Conservation (phyloP, 2,888 invertebrate species). For the Synanthedon myopaeformis region DNA sequence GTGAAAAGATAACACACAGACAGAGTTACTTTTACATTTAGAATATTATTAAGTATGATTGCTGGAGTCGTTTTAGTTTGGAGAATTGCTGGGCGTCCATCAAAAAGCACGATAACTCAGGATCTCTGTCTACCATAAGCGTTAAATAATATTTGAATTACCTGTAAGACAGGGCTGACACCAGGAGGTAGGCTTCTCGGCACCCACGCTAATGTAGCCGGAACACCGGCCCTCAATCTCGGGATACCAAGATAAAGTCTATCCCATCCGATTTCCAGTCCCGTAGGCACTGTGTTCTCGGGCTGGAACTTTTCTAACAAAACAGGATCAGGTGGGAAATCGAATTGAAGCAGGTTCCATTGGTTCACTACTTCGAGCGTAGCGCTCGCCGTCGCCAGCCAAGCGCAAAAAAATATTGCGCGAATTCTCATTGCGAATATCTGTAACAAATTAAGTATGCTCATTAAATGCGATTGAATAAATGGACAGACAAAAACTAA, state of each 20-base stretch:
- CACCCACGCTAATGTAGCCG: conserved; percentile 79
- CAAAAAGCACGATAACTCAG: too few relatives aligned
- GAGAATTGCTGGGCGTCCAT: too few relatives aligned
- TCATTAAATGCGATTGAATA: too few relatives aligned
- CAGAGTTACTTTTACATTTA: too few relatives aligned
- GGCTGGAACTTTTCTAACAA: conserved; percentile 73
- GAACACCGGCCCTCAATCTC: conserved; percentile 79
- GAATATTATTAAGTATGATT: too few relatives aligned
- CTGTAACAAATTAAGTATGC: not conserved
- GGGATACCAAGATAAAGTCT: conserved; percentile 82
- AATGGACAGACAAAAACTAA: too few relatives aligned
- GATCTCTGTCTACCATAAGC: too few relatives aligned
- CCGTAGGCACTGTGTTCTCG: conserved; percentile 82
- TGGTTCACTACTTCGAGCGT: conserved; percentile 75
- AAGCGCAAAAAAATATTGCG: conserved; percentile 31
- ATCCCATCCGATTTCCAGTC: conserved; percentile 78
- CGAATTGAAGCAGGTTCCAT: conserved; percentile 77
- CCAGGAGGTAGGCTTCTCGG: conserved; percentile 73
- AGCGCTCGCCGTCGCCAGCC: conserved; percentile 42
- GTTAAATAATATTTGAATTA: conserved; percentile 18
- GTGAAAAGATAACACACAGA: too few relatives aligned
- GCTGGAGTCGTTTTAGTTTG: too few relatives aligned
- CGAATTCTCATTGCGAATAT: conserved; percentile 26
- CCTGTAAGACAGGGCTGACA: conserved; percentile 78
- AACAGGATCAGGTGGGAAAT: conserved; percentile 74